These are phyloP conservation scores for Theonella swinhoei DNA, from an alignment of 37 sponge, comb jelly and placozoan species.

Conservation along the genomic window DNA sequence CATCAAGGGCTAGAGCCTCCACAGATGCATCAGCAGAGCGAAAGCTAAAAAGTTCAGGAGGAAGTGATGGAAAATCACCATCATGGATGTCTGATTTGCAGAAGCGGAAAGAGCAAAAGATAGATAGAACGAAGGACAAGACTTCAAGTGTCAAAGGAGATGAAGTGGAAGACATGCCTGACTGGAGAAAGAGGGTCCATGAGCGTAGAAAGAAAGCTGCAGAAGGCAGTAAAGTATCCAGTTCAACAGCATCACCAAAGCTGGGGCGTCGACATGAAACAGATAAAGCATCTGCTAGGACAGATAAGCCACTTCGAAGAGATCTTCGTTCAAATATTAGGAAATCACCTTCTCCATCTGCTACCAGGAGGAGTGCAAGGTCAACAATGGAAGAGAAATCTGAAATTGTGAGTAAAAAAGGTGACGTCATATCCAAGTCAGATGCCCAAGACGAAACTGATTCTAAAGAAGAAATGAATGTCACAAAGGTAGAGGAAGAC, in stretches of 20 bases:
- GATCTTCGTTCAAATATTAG: background rate
- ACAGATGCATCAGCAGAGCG: background rate
- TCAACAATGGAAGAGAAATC: background rate
- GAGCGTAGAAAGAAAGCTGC: slow-evolving; percentile 41
- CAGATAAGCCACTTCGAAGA: background rate
- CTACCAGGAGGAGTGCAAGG: background rate
- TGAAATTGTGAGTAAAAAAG: no score
- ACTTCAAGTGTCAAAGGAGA: background rate
- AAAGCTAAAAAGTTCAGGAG: slow-evolving; percentile 1
- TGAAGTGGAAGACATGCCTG: slow-evolving; percentile 22
- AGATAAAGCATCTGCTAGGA: background rate
- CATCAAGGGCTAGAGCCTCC: background rate
- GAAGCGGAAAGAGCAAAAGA: slow-evolving; percentile 19
- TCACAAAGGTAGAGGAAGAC: slow-evolving; percentile 18
- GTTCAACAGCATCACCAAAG: background rate
- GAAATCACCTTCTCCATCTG: background rate
- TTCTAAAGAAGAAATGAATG: background rate
- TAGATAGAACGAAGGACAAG: background rate
- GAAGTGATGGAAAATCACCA: slow-evolving; percentile 21
- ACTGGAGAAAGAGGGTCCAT: slow-evolving; percentile 44
- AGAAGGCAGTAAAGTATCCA: background rate
- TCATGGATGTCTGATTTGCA: slow-evolving; percentile 42
- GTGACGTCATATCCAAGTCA: background rate
- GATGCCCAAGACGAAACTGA: background rate
- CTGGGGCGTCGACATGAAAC: background rate